Base-by-base conservation (phyloP, 1,140 invertebrate genomes). In the Diplogasteroides magnus region DNA sequence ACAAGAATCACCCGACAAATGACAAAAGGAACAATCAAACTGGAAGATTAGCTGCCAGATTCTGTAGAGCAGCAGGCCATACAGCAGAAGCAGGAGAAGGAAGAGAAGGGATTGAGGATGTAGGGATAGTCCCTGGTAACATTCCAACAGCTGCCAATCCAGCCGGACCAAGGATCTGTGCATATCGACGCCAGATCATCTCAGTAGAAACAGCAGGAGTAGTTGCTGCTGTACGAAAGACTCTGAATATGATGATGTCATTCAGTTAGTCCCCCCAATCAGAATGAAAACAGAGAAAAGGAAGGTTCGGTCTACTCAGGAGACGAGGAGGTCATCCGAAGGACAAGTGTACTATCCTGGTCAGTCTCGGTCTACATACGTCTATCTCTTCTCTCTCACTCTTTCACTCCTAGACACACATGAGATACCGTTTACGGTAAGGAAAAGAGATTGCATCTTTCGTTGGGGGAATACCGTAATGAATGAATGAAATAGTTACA, bases 101-200 rank as follows among this genome's bases (percentile, higher is more conserved):
- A 14, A 23, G 25, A 26, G 27, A 15, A 23, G 29, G 0, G 19
- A 32, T 58, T 23, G 31, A 61, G 1, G 13, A n/a, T 1, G 72
- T 27, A 31, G 72, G 28, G 3, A 27, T 26, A 1, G 31, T 1
- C 28, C 61, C 37, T n/a, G 62, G 69, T 13, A 77, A 64, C 26
- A 77, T 37, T 32, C 77, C 77, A 2, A 77, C 70, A 23, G 76
- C 74, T 19, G 76, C 77, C n/a, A 77, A 63, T 11, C 75, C 75
- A 13, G 64, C 75, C 31, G 77, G 77, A 2, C 77, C 77, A 2
- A 77, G 68, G 1, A 77, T 37, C 14, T 74, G 71, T 14, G 75
- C 75, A 37, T 77, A 77, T 26, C 75, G 72, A 26, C 72, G 74
- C 77, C 77, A 78, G 6, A 78, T 65, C 56, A 68, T 59, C 23